phyloP scores from a whole-genome alignment of 1,140 invertebrate genomes.

The Sogatella furcifera region DNA sequence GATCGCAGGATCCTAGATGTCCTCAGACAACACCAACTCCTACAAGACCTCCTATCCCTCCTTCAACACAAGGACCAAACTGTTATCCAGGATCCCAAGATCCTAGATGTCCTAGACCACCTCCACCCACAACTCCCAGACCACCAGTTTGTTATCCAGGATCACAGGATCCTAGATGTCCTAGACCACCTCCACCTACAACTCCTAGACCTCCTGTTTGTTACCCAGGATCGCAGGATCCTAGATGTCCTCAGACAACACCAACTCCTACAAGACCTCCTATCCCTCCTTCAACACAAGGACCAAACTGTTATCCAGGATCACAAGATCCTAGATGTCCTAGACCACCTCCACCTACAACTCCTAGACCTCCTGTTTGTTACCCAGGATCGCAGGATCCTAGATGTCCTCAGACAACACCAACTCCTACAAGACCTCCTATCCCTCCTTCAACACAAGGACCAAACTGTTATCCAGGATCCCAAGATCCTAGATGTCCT shows the following conservation, averaged over 20 bases:
- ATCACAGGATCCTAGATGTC: slow-evolving; percentile 27
- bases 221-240: slow-evolving; percentile 26
- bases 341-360: slow-evolving; percentile 26
- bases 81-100: slow-evolving; percentile 31
- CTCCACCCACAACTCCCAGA: slow-evolving; percentile 13
- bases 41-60: slow-evolving; percentile 5
- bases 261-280: slow-evolving; percentile 16
- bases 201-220: slow-evolving; percentile 21
- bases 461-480: slow-evolving; percentile 26
- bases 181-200: slow-evolving; percentile 13
- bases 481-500: slow-evolving; percentile 29
- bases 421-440: slow-evolving; percentile 17
- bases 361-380: slow-evolving; percentile 24
- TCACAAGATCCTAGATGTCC: slow-evolving; percentile 28
- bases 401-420: slow-evolving; percentile 27
- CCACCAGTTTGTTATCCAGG: slow-evolving; percentile 27
- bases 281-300: not conserved
- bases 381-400: slow-evolving; percentile 32
- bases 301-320: slow-evolving; percentile 28
- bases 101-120: slow-evolving; percentile 27
- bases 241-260: slow-evolving; percentile 25
- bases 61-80: slow-evolving; percentile 12
- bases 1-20: slow-evolving; percentile 29
- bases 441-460: no score
- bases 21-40: slow-evolving; percentile 15